Percentiles rank a stretch among this genome's conserved stretches.
Evolutionary conservation across 2,797 vertebrate genomes (phyloP).

Genomic region (Todus mexicanus): DNA sequence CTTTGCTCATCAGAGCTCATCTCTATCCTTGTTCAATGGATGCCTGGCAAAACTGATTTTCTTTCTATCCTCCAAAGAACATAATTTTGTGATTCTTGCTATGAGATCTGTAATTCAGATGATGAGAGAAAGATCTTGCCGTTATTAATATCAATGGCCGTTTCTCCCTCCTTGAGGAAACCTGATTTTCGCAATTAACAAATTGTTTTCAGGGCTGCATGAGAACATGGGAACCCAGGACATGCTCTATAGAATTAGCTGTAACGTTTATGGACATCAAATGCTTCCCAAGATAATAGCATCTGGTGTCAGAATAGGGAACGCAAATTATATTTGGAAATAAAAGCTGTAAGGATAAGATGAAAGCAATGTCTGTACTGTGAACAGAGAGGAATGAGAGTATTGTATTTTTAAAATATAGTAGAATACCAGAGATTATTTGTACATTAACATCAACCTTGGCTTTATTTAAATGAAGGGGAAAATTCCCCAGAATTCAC

Average conservation of each 20-base stretch:
- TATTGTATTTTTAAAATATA: not conserved
- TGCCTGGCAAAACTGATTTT: not conserved
- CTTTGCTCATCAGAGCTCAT: not conserved
- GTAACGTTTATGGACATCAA: not conserved
- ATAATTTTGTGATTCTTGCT: not conserved
- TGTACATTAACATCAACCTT: not conserved
- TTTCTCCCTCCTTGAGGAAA: not conserved
- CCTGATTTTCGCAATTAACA: not conserved
- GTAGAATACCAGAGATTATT: not conserved
- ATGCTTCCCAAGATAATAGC: not conserved
- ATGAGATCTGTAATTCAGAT: not conserved
- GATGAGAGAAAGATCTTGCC: not conserved
- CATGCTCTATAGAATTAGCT: not conserved
- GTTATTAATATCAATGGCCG: not conserved
- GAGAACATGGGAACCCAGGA: not conserved
- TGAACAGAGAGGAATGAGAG: not conserved
- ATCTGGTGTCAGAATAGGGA: not conserved
- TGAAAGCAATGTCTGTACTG: not conserved
- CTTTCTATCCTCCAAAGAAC: not conserved
- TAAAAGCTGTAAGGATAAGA: not conserved
- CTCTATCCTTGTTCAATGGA: not conserved
- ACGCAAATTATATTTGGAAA: not conserved
- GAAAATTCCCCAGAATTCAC: not conserved
- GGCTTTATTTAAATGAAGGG: not conserved
- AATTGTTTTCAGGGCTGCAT: not conserved